A percentile compares a stretch with the other conserved stretches of the same genome.
These are phyloP conservation scores for Stomorhina lunata DNA, from an alignment of 2,888 invertebrate species.

Conservation along the genomic window DNA sequence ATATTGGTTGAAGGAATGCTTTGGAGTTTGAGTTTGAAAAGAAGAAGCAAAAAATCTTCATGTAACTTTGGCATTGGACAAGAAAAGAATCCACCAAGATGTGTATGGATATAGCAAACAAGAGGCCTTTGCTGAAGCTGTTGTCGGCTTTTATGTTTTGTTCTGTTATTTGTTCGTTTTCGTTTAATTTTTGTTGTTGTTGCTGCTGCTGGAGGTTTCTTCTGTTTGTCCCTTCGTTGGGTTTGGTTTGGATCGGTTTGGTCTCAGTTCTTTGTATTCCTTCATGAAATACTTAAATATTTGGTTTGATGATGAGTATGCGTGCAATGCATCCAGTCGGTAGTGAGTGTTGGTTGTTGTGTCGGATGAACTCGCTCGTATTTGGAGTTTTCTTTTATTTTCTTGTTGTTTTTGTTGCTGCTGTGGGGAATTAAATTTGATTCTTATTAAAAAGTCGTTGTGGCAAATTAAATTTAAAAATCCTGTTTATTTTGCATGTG, in stretches of 20 bases:
- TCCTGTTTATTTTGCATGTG: conserved; percentile 64
- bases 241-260: not conserved
- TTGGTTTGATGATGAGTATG: conserved; percentile 51
- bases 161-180: conserved; percentile 25
- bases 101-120: conserved; percentile 40
- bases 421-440: conserved; percentile 58
- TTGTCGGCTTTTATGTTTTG: conserved; percentile 54
- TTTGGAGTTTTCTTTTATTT: not conserved
- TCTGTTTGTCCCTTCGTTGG: not conserved
- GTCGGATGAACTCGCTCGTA: conserved; percentile 1
- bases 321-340: conserved; percentile 49
- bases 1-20: conserved; percentile 32
- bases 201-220: not conserved
- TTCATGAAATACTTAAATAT: conserved; percentile 43
- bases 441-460: conserved; percentile 67
- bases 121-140: conserved; percentile 34
- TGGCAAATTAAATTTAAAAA: conserved; percentile 65
- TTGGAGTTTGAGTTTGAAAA: not conserved
- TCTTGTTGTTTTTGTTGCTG: not conserved
- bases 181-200: conserved; percentile 6
- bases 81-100: conserved; percentile 26
- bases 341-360: conserved; percentile 25
- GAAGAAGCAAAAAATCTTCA: conserved; percentile 18
- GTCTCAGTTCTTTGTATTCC: not conserved
- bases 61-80: conserved; percentile 48